phyloP scores from a whole-genome alignment of 2,797 vertebrate genomes.

The Todus mexicanus region DNA sequence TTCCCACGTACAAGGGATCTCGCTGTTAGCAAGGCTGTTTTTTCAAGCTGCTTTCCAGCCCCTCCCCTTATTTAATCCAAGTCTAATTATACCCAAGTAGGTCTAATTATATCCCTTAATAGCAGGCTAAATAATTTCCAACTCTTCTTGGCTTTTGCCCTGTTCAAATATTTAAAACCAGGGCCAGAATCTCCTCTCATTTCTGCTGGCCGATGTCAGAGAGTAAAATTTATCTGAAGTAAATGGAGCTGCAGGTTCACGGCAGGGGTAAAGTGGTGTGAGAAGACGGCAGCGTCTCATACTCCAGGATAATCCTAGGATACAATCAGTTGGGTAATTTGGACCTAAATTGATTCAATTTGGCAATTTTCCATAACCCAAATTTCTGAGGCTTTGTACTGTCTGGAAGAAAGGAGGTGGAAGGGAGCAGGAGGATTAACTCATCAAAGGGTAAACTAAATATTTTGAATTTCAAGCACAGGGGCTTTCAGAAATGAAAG shows the following conservation, averaged over 20 bases:
- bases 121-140: constrained; percentile 65
- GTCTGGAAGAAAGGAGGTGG: not conserved
- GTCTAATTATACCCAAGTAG: constrained; percentile 54
- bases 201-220: constrained; percentile 14
- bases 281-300: not conserved
- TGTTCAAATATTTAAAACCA: constrained; percentile 60
- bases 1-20: constrained; percentile 8
- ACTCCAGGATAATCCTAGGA: not conserved
- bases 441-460: constrained; percentile 48
- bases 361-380: constrained; percentile 1
- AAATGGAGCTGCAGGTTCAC: not conserved
- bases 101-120: constrained; percentile 63
- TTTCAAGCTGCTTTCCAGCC: not conserved
- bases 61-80: constrained; percentile 17
- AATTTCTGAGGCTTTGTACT: not conserved
- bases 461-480: constrained; percentile 6
- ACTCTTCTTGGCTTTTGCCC: constrained; percentile 58
- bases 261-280: not conserved
- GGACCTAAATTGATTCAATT: not conserved
- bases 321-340: not conserved
- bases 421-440: not conserved
- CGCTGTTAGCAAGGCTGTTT: not conserved
- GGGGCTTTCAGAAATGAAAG: not conserved
- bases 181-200: constrained; percentile 25
- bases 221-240: constrained; percentile 24